Evolutionary conservation across 1,140 invertebrate genomes (phyloP).

Genomic region (Ooceraea biroi): DNA sequence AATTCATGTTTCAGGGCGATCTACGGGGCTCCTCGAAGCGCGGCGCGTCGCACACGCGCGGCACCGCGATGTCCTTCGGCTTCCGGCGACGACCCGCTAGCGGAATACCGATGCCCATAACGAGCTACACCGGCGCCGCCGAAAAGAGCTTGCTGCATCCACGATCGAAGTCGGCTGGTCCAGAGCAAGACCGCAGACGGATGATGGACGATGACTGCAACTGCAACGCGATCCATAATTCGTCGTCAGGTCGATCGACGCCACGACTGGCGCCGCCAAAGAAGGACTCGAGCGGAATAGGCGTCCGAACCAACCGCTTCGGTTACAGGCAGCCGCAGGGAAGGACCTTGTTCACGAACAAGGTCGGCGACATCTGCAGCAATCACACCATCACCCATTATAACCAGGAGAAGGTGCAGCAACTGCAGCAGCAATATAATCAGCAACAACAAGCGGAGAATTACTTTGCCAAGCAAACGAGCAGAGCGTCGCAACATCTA

Average conservation of each 20-base stretch:
- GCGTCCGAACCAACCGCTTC: constrained; percentile 86
- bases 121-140: constrained; percentile 74
- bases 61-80: constrained; percentile 90
- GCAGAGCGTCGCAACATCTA: constrained; percentile 32
- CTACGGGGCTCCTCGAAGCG: constrained; percentile 87
- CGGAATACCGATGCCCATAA: constrained; percentile 85
- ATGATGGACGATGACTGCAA: constrained; percentile 78
- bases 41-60: constrained; percentile 86
- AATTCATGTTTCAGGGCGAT: constrained; percentile 76
- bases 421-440: constrained; percentile 65
- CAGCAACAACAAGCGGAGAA: constrained; percentile 64
- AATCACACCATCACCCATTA: constrained; percentile 78
- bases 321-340: constrained; percentile 85
- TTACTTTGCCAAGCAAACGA: constrained; percentile 59
- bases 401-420: constrained; percentile 78
- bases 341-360: constrained; percentile 84
- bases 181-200: constrained; percentile 80
- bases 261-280: constrained; percentile 86
- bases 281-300: constrained; percentile 84
- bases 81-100: constrained; percentile 88
- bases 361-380: constrained; percentile 84
- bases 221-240: constrained; percentile 68
- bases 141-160: constrained; percentile 77
- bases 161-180: constrained; percentile 84
- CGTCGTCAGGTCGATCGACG: constrained; percentile 85